phyloP scores from a whole-genome alignment of 1,140 invertebrate genomes.

The Eriocheir sinensis region DNA sequence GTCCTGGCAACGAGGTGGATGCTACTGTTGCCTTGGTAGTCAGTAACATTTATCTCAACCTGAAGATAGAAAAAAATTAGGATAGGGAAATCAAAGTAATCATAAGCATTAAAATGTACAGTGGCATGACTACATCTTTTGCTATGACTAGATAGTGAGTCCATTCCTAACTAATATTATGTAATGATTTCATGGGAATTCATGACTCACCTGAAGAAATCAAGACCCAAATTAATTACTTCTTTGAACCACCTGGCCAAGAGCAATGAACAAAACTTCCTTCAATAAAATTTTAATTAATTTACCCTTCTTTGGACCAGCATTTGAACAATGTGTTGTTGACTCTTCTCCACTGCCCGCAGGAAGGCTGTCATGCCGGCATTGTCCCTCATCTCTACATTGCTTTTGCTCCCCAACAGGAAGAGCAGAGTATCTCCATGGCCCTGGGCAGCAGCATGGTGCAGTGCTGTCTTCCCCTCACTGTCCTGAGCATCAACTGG shows the following conservation, averaged over 20 bases:
- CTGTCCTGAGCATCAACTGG: constrained; percentile 70
- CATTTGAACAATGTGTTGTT: constrained; percentile 68
- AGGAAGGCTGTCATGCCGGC: constrained; percentile 63
- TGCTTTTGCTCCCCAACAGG: constrained; percentile 63
- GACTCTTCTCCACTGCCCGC: constrained; percentile 51
- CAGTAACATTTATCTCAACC: constrained; percentile 59
- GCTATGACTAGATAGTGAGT: too few species aligned
- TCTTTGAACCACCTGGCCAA: background rate
- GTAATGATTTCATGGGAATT: too few species aligned
- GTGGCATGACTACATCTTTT: too few species aligned
- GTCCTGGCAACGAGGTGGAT: constrained; percentile 59
- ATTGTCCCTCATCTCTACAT: constrained; percentile 63
- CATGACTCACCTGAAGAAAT: too few species aligned
- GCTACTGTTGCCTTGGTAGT: constrained; percentile 52
- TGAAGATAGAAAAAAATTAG: constrained; percentile 27
- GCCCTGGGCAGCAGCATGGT: constrained; percentile 59
- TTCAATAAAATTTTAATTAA: background rate
- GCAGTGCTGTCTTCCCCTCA: constrained; percentile 63
- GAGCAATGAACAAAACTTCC: background rate
- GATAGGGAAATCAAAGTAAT: background rate
- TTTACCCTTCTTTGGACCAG: constrained; percentile 62
- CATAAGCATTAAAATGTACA: background rate
- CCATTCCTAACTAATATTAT: too few species aligned
- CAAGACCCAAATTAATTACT: too few species aligned
- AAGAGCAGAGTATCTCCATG: constrained; percentile 64